These are phyloP conservation scores for Tragelaphus oryx DNA, from an alignment of 2,797 vertebrate species.

Conservation along the genomic window DNA sequence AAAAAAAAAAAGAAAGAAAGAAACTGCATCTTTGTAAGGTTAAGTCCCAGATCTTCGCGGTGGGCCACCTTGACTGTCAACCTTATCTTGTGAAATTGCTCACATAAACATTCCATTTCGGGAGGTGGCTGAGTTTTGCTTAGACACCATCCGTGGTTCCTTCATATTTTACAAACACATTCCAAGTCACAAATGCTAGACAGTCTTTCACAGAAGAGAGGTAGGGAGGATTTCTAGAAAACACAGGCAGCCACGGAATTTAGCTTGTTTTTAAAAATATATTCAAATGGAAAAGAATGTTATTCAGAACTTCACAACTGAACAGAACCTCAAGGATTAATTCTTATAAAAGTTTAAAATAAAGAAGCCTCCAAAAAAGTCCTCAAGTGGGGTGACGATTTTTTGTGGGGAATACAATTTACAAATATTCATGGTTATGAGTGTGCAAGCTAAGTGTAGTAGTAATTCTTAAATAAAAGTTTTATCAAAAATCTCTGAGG, in stretches of 20 bases:
- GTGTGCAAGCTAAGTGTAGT: neutral
- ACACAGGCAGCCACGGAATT: neutral
- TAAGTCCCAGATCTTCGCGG: neutral
- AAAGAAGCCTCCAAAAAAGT: neutral
- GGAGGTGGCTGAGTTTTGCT: neutral
- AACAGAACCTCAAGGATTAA: neutral
- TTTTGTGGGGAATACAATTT: neutral
- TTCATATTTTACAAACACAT: neutral
- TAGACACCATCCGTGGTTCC: neutral
- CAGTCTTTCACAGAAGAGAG: neutral
- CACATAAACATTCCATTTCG: neutral
- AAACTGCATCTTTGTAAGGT: constrained; percentile 44
- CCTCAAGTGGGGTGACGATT: neutral
- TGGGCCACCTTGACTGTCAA: neutral
- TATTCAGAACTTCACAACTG: neutral
- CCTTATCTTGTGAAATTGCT: neutral
- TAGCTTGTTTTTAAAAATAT: neutral
- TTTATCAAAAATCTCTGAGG: neutral
- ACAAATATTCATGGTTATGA: neutral
- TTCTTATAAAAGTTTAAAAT: neutral
- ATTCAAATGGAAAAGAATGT: neutral
- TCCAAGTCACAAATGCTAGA: neutral
- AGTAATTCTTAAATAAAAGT: neutral
- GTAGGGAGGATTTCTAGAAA: neutral
- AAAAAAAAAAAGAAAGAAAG: no score